phyloP scores from a whole-genome alignment of 2,113 vertebrate genomes.

The Rallus limicola region DNA sequence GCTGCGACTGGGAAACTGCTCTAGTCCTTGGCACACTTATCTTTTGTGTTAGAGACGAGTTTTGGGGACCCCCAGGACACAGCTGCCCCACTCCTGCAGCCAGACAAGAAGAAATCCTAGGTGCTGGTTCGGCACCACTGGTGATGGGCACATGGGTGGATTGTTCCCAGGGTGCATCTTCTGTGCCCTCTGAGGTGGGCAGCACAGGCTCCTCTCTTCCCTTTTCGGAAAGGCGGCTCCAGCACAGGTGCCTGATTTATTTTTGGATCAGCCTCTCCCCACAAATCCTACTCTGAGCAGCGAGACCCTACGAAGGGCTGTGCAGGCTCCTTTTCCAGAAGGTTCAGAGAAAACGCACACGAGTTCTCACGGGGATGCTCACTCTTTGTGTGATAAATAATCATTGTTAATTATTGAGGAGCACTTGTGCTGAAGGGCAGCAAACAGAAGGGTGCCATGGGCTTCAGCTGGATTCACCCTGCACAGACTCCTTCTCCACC shows the following conservation, averaged over 20 bases:
- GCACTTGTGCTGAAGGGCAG: background rate
- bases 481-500: background rate
- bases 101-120: background rate
- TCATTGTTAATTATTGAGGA: background rate
- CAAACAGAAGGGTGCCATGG: background rate
- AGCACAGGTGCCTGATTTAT: background rate
- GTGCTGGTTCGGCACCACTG: rapidly evolving
- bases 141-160: rapidly evolving
- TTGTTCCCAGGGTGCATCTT: background rate
- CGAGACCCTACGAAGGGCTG: background rate
- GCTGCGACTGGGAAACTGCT: background rate
- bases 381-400: background rate
- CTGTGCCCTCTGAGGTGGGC: background rate
- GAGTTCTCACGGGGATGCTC: background rate
- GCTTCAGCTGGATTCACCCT: background rate
- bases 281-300: background rate
- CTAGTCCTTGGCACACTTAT: background rate
- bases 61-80: background rate
- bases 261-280: background rate
- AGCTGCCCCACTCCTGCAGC: background rate
- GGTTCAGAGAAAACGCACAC: background rate
- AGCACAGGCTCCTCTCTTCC: background rate
- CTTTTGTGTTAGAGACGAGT: background rate
- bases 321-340: background rate
- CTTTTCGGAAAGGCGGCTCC: background rate